Conservation (phyloP, 2,888 invertebrate species). For the Coelogynopora nodosa region DNA sequence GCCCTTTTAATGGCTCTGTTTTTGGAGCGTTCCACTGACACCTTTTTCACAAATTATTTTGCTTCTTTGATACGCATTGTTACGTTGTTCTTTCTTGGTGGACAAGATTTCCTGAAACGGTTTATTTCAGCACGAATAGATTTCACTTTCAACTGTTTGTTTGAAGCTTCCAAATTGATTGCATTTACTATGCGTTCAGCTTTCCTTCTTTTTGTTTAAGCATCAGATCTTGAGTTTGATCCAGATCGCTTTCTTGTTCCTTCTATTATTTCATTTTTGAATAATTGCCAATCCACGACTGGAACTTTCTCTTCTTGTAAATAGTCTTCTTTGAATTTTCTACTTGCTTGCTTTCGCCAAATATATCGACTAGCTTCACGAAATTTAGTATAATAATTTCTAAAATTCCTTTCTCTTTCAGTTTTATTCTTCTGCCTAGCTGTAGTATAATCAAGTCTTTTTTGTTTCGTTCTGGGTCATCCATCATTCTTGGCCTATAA, state of each 20-base stretch:
- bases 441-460: constrained; percentile 1
- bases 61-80: constrained; percentile 12
- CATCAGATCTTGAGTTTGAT: constrained; percentile 1
- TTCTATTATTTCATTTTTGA: background rate
- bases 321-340: background rate
- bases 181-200: background rate
- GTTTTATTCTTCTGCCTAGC: constrained; percentile 1
- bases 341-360: constrained; percentile 23
- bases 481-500: background rate
- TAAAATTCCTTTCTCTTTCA: constrained; percentile 4
- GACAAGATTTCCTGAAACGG: constrained; percentile 4
- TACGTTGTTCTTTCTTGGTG: background rate
- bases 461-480: constrained; percentile 3
- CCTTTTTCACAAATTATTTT: background rate
- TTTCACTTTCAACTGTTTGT: background rate
- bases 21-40: background rate
- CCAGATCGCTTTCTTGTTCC: background rate
- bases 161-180: background rate
- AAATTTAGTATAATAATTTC: background rate
- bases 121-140: background rate
- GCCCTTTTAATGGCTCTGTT: background rate
- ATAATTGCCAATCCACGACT: constrained; percentile 17
- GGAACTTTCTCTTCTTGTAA: background rate
- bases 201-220: constrained; percentile 6
- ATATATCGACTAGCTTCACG: background rate